phyloP scores from a whole-genome alignment of 2,888 invertebrate genomes.

The Macrophya annulata region DNA sequence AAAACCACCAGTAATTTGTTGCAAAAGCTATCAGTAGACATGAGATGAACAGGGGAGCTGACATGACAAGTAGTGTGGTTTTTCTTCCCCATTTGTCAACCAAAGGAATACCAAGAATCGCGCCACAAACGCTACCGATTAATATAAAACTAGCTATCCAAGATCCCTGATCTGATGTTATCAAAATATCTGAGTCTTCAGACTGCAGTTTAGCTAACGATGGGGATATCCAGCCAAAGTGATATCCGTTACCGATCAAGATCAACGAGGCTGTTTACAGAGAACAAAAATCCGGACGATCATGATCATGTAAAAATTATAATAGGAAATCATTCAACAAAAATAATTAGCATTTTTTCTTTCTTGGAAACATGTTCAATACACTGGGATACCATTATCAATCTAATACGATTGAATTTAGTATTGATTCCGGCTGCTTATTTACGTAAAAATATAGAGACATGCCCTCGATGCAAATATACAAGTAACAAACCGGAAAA shows the following conservation, averaged over 20 bases:
- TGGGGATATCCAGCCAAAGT: slow-evolving; percentile 58
- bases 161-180: slow-evolving; percentile 56
- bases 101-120: slow-evolving; percentile 58
- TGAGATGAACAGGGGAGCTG: slow-evolving; percentile 57
- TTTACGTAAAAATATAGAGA: neutral
- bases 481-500: too few species aligned
- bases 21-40: slow-evolving; percentile 60
- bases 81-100: slow-evolving; percentile 64
- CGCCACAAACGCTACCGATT: slow-evolving; percentile 63
- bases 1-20: slow-evolving; percentile 55
- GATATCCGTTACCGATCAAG: slow-evolving; percentile 55
- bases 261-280: slow-evolving; percentile 6
- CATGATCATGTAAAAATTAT: too few species aligned
- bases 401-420: neutral
- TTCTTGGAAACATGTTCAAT: neutral
- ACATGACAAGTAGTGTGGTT: slow-evolving; percentile 58
- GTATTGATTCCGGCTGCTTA: neutral
- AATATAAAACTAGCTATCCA: slow-evolving; percentile 59
- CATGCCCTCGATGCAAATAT: neutral
- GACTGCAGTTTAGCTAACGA: slow-evolving; percentile 47
- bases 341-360: neutral
- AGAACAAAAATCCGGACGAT: neutral
- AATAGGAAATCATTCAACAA: neutral
- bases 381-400: neutral
- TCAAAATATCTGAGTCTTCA: slow-evolving; percentile 8